Base-by-base conservation (phyloP, 37 sponge, comb jelly and placozoan species). In the Aplysina aerophoba region DNA sequence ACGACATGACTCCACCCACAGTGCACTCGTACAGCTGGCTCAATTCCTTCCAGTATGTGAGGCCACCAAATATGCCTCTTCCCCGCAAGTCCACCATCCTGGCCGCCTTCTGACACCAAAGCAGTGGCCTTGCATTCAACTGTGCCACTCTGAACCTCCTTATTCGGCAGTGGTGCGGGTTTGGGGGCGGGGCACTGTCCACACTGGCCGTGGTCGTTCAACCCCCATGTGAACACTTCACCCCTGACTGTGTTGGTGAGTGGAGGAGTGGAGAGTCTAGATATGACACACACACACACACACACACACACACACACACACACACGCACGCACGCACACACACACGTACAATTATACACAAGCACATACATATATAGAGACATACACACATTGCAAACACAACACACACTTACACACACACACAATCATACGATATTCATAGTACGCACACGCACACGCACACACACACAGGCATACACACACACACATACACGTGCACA, bases 1-100 rank as follows among this genome's bases (percentile, higher is more conserved):
- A 90, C 33, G 0, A 65, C 79, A 59, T 95, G 95, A 71, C 84
- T 95, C 95, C 95, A 95, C 41, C 95, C 95, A 90, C 92, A 85
- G 62, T 58, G 55, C 21, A 92, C 80, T 35, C 38, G 83, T 12
- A 53, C 53, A 6, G 90, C 85, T 39, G 83, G 80, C 1, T 83
- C 71, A 25, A 90, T 20, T 39, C 61, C 73, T 14, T 79, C 24
- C 16, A 94, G 87, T 55, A 0, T 21, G 19, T 75, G 30, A 25
- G 86, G 90, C 37, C 79, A 28, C 34, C 40, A 74, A 4, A 89
- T 75, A 59, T 71, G 53, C 31, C 21, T 14, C 65, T 8, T 63
- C 11, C 27, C 65, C 11, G 27, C 24, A 3, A 63, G 4, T 28
- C 11, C 65, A 63, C 5, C 65, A 63, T 27, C 65, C 24, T 8